These are phyloP conservation scores for Archips crataeganus DNA, from an alignment of 2,888 invertebrate genomes.

Conservation along the genomic window DNA sequence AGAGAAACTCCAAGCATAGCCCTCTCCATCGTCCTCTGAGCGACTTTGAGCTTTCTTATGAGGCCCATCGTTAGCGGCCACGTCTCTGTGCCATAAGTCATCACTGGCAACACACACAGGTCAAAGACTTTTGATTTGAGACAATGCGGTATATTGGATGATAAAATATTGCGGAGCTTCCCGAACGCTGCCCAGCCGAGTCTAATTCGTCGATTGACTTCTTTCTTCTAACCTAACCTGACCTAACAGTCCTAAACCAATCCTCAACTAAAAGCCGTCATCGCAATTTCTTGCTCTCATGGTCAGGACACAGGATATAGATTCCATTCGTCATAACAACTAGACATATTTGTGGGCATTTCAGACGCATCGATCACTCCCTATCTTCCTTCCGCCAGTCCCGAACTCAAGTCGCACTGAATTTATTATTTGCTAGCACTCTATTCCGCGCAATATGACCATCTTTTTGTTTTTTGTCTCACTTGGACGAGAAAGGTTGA, in stretches of 20 bases:
- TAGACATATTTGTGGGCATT: constrained; percentile 27
- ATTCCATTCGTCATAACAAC: constrained; percentile 25
- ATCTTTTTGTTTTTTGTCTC: constrained; percentile 6
- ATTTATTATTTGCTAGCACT: constrained; percentile 39
- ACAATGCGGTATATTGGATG: no score
- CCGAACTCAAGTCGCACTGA: constrained; percentile 21
- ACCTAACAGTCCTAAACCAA: not conserved
- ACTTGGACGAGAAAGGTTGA: not conserved
- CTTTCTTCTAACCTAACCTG: no score
- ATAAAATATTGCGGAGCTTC: no score
- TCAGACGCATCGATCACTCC: constrained; percentile 35
- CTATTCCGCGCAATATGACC: constrained; percentile 14
- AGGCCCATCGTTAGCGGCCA: no score
- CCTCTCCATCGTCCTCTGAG: no score
- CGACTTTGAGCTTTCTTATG: no score
- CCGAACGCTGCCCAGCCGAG: no score
- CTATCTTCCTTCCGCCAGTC: constrained; percentile 38
- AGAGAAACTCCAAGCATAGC: no score
- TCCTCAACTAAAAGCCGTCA: not conserved
- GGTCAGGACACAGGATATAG: constrained; percentile 27
- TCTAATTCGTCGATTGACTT: no score
- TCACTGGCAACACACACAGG: no score
- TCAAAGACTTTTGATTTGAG: no score
- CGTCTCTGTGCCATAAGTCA: no score
- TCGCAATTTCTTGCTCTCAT: not conserved